phyloP scores from a whole-genome alignment of 2,888 invertebrate species.

The Nudaria mundana region DNA sequence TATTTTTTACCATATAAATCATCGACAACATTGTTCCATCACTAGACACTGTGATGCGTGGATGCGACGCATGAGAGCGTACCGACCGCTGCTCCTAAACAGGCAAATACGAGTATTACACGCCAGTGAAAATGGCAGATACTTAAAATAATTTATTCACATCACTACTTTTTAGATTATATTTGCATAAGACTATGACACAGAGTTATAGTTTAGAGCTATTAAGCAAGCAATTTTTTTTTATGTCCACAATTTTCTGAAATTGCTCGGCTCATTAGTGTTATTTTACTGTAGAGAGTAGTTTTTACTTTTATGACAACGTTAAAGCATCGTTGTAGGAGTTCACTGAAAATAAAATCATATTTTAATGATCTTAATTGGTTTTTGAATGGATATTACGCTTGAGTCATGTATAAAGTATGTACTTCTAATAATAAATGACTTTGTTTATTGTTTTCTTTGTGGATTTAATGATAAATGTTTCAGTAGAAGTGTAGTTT shows the following conservation, averaged over 20 bases:
- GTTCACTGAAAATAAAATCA: not conserved
- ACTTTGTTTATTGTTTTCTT: too few relatives aligned
- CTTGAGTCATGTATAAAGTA: not conserved
- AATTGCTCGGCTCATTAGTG: constrained; percentile 19
- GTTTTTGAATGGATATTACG: not conserved
- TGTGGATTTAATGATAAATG: too few relatives aligned
- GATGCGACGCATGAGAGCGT: constrained; percentile 42
- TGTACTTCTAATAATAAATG: too few relatives aligned
- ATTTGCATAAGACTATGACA: constrained; percentile 3
- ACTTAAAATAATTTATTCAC: constrained; percentile 33
- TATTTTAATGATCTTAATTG: not conserved
- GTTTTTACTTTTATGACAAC: constrained; percentile 10
- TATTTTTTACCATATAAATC: too few relatives aligned
- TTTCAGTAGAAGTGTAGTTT: too few relatives aligned
- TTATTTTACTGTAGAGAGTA: constrained; percentile 26
- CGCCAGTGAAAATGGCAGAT: constrained; percentile 47
- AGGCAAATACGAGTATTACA: constrained; percentile 42
- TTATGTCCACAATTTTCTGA: constrained; percentile 21
- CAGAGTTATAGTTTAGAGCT: constrained; percentile 13
- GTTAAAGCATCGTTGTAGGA: constrained; percentile 12
- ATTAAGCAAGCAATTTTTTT: constrained; percentile 28
- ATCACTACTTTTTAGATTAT: constrained; percentile 16
- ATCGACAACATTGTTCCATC: constrained; percentile 24
- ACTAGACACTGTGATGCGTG: constrained; percentile 25
- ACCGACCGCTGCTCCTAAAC: constrained; percentile 33